Conservation (phyloP, 1,140 invertebrate species). For the Antheraea mylitta region DNA sequence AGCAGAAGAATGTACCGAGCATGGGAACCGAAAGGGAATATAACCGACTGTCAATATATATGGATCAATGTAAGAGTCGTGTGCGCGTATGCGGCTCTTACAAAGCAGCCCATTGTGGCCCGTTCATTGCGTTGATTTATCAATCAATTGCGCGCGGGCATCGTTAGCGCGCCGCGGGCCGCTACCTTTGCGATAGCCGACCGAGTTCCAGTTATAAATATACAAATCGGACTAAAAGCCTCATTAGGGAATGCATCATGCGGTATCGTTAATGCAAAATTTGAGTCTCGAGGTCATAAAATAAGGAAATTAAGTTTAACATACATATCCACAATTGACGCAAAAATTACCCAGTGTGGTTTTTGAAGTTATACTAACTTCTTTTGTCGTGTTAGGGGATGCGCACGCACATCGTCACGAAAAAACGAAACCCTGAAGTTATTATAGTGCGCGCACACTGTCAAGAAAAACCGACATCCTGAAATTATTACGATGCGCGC, state of each 20-base stretch:
- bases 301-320: no score
- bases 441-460: no score
- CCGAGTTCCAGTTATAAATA: not conserved
- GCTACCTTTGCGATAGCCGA: conserved; percentile 20
- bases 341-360: no score
- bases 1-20: not conserved
- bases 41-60: not conserved
- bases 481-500: no score
- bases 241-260: conserved; percentile 2
- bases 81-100: conserved; percentile 19
- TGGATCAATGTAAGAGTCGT: not conserved
- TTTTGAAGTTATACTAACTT: no score
- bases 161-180: conserved; percentile 46
- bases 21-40: not conserved
- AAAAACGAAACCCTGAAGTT: no score
- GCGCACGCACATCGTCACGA: no score
- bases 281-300: no score
- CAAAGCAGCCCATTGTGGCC: conserved; percentile 24
- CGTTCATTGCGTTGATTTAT: conserved; percentile 44
- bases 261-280: not conserved
- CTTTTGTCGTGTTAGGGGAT: no score
- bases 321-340: no score
- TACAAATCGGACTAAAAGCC: not conserved
- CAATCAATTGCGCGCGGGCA: conserved; percentile 47
- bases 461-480: no score